Evolutionary conservation across 1,140 invertebrate genomes (phyloP).

Genomic region (Batillaria attramentaria): DNA sequence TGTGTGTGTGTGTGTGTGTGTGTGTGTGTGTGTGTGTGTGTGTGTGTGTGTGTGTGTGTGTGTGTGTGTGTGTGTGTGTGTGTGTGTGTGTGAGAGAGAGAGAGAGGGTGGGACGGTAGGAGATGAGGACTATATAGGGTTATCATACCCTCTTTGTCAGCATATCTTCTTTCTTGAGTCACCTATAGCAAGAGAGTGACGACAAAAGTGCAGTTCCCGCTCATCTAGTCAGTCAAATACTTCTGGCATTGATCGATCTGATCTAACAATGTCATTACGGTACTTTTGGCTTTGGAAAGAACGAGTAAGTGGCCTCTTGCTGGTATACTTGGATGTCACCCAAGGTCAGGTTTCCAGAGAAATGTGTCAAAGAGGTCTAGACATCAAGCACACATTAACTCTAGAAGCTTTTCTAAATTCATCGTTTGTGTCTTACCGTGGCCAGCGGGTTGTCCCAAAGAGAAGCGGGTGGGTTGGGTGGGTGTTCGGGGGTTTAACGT

Average conservation of each 20-base stretch:
- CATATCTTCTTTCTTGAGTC: neutral
- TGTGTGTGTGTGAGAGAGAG: neutral
- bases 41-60: conserved; percentile 9
- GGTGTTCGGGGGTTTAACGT: too few species aligned
- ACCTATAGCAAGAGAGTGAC: neutral
- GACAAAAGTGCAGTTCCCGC: neutral
- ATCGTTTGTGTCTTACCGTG: too few species aligned
- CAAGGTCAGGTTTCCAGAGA: too few species aligned
- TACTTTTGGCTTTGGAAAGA: too few species aligned
- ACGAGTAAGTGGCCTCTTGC: too few species aligned
- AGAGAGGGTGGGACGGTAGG: neutral
- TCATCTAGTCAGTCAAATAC: neutral
- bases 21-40: conserved; percentile 20
- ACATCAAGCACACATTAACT: too few species aligned
- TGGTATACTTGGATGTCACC: too few species aligned
- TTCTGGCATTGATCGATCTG: neutral
- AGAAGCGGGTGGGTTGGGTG: too few species aligned
- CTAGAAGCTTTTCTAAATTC: too few species aligned
- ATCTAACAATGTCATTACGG: neutral
- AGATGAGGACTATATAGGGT: neutral
- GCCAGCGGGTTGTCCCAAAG: too few species aligned
- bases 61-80: conserved; percentile 4
- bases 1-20: conserved; percentile 13
- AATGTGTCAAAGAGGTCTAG: too few species aligned
- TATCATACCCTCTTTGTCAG: neutral